phyloP scores from a whole-genome alignment of 92 coral and sea anemone species.

The Parazoanthus swiftii region DNA sequence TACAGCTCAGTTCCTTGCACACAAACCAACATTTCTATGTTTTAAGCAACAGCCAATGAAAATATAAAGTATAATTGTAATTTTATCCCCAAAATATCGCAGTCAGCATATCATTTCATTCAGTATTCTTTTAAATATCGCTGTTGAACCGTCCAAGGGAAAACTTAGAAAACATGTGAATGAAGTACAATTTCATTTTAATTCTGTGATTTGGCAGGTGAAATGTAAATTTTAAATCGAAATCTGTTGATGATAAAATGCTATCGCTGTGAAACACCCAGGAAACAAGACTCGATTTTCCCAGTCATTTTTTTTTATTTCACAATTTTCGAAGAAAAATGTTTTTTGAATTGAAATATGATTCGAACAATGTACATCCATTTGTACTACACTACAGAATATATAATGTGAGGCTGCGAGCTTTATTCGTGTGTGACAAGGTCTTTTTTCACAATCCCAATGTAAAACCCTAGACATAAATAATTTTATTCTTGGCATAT shows the following conservation, averaged over 20 bases:
- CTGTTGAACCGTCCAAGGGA: neutral
- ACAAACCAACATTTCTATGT: neutral
- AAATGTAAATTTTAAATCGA: neutral
- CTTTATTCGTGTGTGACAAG: no score
- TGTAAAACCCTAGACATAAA: neutral
- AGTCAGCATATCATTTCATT: neutral
- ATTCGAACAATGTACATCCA: no score
- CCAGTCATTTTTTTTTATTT: no score
- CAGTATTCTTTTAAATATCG: neutral
- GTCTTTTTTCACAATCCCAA: neutral
- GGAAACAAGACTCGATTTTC: no score
- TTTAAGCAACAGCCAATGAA: neutral
- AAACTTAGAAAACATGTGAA: no score
- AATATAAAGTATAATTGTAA: neutral
- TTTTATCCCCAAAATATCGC: conserved; percentile 11
- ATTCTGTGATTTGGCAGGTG: neutral
- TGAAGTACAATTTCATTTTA: neutral
- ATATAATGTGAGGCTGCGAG: neutral
- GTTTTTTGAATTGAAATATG: no score
- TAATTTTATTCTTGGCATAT: neutral
- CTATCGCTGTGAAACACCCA: neutral
- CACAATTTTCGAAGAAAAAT: no score
- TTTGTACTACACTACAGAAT: neutral
- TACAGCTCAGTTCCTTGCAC: neutral
- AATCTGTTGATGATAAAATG: neutral